These are phyloP conservation scores for Xyrauchen texanus DNA, from an alignment of 2,113 vertebrate genomes.

Conservation along the genomic window DNA sequence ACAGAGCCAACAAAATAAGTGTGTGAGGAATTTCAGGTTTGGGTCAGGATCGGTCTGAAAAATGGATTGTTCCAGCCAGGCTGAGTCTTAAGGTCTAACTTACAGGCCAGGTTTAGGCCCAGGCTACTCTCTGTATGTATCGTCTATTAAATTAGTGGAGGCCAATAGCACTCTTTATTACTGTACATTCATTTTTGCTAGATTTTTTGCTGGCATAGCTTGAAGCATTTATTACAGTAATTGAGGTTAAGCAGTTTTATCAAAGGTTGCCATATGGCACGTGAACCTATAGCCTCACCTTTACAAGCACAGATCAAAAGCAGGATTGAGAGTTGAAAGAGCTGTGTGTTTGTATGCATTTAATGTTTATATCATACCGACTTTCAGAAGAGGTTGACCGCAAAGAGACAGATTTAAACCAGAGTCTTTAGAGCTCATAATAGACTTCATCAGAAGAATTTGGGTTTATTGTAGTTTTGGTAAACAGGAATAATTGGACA, in stretches of 20 bases:
- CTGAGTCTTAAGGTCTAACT: no score
- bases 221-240: conserved; percentile 41
- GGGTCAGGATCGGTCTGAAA: no score
- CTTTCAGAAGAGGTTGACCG: not conserved
- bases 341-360: not conserved
- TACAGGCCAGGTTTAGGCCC: not conserved
- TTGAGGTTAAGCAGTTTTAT: conserved; percentile 51
- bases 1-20: no score
- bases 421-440: not conserved
- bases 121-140: not conserved
- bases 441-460: not conserved
- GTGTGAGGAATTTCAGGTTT: no score
- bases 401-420: not conserved
- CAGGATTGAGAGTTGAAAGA: conserved; percentile 17
- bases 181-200: conserved; percentile 3
- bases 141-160: not conserved
- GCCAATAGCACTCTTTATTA: not conserved
- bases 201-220: conserved; percentile 15
- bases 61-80: no score
- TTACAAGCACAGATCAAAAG: conserved; percentile 52
- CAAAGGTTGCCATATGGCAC: conserved; percentile 44
- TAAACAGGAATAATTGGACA: not conserved
- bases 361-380: conserved; percentile 9
- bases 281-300: conserved; percentile 51
- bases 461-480: not conserved